Base-by-base conservation (phyloP, 2,888 invertebrate species). In the Ennomos fuscantarius region DNA sequence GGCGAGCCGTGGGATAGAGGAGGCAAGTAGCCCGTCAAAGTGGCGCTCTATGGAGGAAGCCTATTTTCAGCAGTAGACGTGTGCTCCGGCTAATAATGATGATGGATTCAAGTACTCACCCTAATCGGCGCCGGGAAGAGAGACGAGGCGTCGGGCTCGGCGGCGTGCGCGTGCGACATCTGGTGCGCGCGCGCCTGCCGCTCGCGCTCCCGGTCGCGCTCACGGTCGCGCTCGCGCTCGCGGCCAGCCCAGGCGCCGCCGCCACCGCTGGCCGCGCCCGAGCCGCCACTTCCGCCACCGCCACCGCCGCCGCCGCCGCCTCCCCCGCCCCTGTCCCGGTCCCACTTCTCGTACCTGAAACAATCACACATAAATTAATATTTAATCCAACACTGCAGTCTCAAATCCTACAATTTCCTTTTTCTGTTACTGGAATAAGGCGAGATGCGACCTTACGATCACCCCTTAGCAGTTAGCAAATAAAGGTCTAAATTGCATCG, bases 131-230 rank as follows among this genome's bases (percentile, higher is more conserved):
- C 94, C 82, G 93, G 94, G 87, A 95, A 95, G 70, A 95, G 93
- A 72, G 94, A 93, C 70, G 92, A 92, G 79, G 88, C 88, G 78
- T 93, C 93, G 69, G 92, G 86, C 79, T 92, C 94, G 86, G 93
- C 92, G 88, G 93, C 94, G 87, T 92, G 93, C 87, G 93, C 94
- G 86, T 88, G 84, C 79, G 94, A 94, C 93, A 95, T 94, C 93
- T 95, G 95, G 91, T 95, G 95, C 83, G 95, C 95, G 86, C 95
- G 94, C 89, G 95, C 95, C 90, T 95, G 95, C 78, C 95, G 93
- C 90, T 96, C 95, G 93, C 95, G 94, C 93, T 96, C 95, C 73
- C 96, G 95, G 86, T 95, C 94, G 84, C 95, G 94, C 90, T 67
- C 67, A 39, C 66, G 65, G 48, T 62, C 63, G 63, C 62, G 62